A percentile compares a stretch with the other conserved stretches of the same genome.
Evolutionary conservation across 1,140 invertebrate genomes (phyloP).

Genomic region (Zaprionus vittiger): DNA sequence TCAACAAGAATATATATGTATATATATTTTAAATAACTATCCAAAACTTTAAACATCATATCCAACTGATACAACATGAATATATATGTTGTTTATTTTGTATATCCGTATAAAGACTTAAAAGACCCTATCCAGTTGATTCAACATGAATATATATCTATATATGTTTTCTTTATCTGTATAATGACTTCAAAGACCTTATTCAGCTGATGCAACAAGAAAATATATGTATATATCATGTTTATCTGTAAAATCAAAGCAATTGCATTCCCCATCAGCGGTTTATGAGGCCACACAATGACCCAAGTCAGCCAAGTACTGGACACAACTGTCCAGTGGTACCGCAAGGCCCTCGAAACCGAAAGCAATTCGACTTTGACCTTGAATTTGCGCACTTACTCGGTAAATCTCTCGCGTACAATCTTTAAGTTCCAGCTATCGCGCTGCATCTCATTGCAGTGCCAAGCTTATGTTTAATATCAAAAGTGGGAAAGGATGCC

Average conservation of each 20-base stretch:
- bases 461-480: slow-evolving; percentile 45
- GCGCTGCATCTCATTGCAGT: slow-evolving; percentile 47
- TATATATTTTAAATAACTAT: too few species aligned
- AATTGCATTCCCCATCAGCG: background rate
- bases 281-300: background rate
- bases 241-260: background rate
- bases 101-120: background rate
- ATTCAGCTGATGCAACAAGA: background rate
- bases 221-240: background rate
- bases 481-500: slow-evolving; percentile 63
- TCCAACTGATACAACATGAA: background rate
- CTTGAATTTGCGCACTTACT: slow-evolving; percentile 31
- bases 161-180: background rate
- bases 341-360: background rate
- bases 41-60: too few species aligned
- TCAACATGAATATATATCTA: background rate
- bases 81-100: background rate
- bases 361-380: slow-evolving; percentile 13
- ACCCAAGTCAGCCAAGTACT: background rate
- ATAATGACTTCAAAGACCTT: background rate
- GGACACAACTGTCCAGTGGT: slow-evolving; percentile 7
- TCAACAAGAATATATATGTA: too few species aligned
- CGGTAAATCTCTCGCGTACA: slow-evolving; percentile 22
- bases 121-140: background rate
- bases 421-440: slow-evolving; percentile 43